Percentiles rank a stretch among this genome's conserved stretches.
Conservation (phyloP, 1,140 invertebrate genomes). For the Eumaeus atala region DNA sequence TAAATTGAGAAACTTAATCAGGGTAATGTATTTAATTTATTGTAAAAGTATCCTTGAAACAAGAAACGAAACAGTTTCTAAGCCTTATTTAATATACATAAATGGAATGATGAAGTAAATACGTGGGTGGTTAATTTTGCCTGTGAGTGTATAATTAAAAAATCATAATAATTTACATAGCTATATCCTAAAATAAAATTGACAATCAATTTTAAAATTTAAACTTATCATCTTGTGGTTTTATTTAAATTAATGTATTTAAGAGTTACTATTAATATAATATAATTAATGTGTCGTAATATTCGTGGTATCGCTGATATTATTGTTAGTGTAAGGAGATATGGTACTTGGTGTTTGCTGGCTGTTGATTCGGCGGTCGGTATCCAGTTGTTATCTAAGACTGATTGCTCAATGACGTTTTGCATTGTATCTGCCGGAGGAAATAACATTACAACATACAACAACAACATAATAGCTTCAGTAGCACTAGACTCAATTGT, state of each 20-base stretch:
- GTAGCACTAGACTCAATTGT: no score
- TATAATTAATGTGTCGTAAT: slow-evolving; percentile 7
- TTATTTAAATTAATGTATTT: slow-evolving; percentile 23
- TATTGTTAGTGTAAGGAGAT: slow-evolving; percentile 31
- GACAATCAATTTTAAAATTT: slow-evolving; percentile 27
- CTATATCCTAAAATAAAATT: slow-evolving; percentile 30
- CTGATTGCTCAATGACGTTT: slow-evolving; percentile 65
- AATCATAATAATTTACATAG: slow-evolving; percentile 17
- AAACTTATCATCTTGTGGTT: slow-evolving; percentile 58
- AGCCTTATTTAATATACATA: no score
- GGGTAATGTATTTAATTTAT: no score
- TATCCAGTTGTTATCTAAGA: slow-evolving; percentile 65
- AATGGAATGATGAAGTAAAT: no score
- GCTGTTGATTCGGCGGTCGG: slow-evolving; percentile 56
- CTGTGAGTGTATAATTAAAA: no score
- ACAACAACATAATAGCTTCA: background rate
- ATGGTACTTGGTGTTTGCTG: slow-evolving; percentile 29
- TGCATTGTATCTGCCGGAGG: slow-evolving; percentile 60
- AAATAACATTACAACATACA: slow-evolving; percentile 9
- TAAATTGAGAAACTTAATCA: no score
- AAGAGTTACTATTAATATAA: slow-evolving; percentile 19
- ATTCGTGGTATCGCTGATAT: slow-evolving; percentile 17
- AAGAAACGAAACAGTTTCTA: no score
- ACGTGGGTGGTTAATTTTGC: no score
- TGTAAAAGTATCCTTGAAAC: no score